A percentile compares a stretch with the other conserved stretches of the same genome.
Evolutionary conservation across 2,888 invertebrate species (phyloP).

Genomic region (Dolichopus griseipennis): DNA sequence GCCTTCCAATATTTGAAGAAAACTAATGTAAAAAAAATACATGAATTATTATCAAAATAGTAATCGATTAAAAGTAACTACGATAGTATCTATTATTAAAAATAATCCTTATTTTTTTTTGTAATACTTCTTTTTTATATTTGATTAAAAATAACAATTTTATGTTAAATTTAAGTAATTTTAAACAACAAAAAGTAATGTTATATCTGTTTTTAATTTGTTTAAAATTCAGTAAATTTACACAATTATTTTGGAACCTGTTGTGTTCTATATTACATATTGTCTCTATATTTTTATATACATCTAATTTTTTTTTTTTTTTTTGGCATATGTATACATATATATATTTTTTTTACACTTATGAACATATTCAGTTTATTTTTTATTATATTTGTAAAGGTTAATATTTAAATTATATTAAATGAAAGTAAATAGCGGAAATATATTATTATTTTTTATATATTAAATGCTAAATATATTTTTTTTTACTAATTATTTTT

Average conservation of each 20-base stretch:
- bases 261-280: not conserved
- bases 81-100: not conserved
- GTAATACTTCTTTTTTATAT: not conserved
- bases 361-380: not conserved
- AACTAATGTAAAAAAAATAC: not conserved
- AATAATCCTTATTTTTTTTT: not conserved
- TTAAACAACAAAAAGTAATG: not conserved
- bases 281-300: not conserved
- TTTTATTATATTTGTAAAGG: not conserved
- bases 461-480: too few species aligned
- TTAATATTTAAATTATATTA: not conserved
- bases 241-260: not conserved
- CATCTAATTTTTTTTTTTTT: not conserved
- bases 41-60: not conserved
- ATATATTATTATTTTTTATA: too few species aligned
- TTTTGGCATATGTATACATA: too few species aligned
- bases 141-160: not conserved
- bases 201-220: not conserved
- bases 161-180: not conserved
- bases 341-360: not conserved
- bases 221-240: not conserved
- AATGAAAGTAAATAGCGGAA: too few species aligned
- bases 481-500: too few species aligned
- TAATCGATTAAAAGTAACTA: not conserved
- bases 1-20: not conserved